Evolutionary conservation across 2,797 vertebrate species (phyloP), one percentile per base, ranked within the genome.

Genomic region (Meriones psammophilus): DNA sequence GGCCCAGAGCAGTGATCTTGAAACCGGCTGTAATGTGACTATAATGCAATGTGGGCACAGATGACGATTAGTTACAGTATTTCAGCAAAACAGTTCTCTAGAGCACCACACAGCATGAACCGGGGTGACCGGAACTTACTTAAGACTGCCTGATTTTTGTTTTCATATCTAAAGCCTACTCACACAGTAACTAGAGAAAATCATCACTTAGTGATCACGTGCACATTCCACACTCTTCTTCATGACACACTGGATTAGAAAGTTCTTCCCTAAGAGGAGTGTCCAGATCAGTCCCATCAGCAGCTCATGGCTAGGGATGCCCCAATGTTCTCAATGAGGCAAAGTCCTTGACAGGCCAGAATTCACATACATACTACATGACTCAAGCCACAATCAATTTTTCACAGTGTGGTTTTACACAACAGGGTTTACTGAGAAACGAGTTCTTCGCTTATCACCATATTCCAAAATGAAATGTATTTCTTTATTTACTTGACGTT

Each of bases 371-470:
- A 76, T 20, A 33, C 42, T 83, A 92, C 36, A 79, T 54, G 50
- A 66, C 50, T 94, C 92, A 90, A 24, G 54, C 36, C 73, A 96
- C 58, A 92, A 64, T 50, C 46, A 50, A 9, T 50, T 66, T 92
- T 91, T 60, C 88, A 87, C 6, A 84, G 58, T 85, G n/a, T 18
- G 58, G 26, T 94, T 90, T 4, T 90, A n/a, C 39, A 26, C 46
- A 64, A 79, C 86, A 88, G 42, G n/a, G 77, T 92, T 90, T 89
- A 88, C 64, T 24, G 85, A 94, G 58, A 96, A 95, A 83, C 93
- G 78, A 30, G 26, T 94, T 74, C 91, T 97, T 74, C 88, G n/a
- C 39, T 54, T 58, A 95, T 69, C 76, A 84, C 46, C 12, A 24
- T 80, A 80, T 94, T 81, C 84, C 89, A 60, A 58, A 91, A 14